phyloP scores from a whole-genome alignment of 2,113 vertebrate species.

The Oreotragus oreotragus region DNA sequence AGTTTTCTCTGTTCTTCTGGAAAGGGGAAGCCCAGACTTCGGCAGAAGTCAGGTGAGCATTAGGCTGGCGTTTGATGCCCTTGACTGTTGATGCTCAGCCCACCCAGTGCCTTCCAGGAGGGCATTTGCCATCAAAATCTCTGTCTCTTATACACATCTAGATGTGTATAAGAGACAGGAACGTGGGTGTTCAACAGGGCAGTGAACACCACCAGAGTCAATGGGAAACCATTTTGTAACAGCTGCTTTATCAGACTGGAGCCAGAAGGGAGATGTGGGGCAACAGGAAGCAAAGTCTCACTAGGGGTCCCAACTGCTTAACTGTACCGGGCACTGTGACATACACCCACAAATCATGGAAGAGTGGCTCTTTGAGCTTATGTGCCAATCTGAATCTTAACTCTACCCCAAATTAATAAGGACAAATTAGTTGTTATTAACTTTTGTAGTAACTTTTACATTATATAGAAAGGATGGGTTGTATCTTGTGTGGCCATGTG shows the following conservation, averaged over 20 bases:
- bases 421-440: not conserved
- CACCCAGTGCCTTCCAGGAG: not conserved
- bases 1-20: not conserved
- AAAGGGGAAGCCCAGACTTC: not conserved
- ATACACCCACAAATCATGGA: not conserved
- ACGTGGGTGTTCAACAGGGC: conserved; percentile 46
- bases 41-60: not conserved
- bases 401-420: not conserved
- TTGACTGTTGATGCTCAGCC: not conserved
- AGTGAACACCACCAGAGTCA: too few relatives aligned
- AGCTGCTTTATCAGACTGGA: not conserved
- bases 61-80: not conserved
- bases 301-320: not conserved
- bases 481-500: not conserved
- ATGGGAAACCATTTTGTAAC: not conserved
- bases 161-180: too few relatives aligned
- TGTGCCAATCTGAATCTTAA: not conserved
- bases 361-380: not conserved
- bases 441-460: not conserved
- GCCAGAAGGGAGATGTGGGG: not conserved
- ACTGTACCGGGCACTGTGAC: conserved; percentile 36
- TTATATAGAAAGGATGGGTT: not conserved
- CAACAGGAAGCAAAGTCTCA: not conserved
- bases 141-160: too few relatives aligned
- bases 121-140: not conserved